phyloP scores from a whole-genome alignment of 2,113 vertebrate species.

The Ranitomeya imitator region DNA sequence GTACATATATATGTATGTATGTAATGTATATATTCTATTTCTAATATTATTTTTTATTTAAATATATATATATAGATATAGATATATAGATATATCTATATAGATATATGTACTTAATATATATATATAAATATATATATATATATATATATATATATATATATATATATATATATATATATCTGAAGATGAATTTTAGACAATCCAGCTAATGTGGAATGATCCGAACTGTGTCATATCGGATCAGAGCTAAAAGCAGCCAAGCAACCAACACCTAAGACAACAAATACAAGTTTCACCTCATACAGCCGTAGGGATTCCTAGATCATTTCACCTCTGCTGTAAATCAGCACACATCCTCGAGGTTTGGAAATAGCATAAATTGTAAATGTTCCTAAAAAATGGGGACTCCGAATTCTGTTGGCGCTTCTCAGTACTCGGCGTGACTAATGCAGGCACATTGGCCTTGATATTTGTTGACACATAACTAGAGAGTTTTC shows the following conservation, averaged over 20 bases:
- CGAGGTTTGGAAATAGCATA: not conserved
- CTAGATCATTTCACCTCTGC: not conserved
- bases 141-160: no score
- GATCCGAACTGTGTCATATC: not conserved
- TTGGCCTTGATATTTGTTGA: slow-evolving; percentile 38
- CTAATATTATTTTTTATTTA: no score
- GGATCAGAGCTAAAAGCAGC: not conserved
- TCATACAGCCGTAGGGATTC: not conserved
- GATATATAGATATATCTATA: no score
- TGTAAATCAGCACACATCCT: not conserved
- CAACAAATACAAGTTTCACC: not conserved
- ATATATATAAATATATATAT: no score
- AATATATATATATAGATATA: no score
- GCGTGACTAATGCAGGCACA: slow-evolving; percentile 8
- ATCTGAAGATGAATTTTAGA: not conserved
- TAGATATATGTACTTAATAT: no score
- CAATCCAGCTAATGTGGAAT: not conserved
- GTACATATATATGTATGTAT: no score
- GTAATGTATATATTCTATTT: no score
- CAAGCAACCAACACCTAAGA: not conserved
- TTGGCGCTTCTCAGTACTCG: not conserved
- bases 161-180: no score
- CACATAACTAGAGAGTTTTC: slow-evolving; percentile 44
- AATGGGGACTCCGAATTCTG: not conserved
- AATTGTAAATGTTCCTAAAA: not conserved